A percentile compares a stretch with the other conserved stretches of the same genome.
Evolutionary conservation across 2,888 invertebrate species (phyloP).

Genomic region (Cordilura impudica): DNA sequence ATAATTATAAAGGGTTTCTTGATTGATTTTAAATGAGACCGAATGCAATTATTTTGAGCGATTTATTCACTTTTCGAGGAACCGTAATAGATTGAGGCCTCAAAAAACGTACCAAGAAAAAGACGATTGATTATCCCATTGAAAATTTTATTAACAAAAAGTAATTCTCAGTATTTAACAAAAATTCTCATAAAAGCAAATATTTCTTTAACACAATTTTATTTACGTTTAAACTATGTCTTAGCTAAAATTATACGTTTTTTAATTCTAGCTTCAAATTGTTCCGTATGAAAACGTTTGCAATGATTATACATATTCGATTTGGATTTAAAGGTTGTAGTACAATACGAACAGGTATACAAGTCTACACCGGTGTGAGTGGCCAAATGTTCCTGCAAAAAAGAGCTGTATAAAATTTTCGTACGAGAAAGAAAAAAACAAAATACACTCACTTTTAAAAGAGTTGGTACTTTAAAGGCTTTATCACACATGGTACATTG

Average conservation of each 20-base stretch:
- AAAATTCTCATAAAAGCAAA: too few relatives aligned
- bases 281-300: conserved; percentile 72
- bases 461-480: conserved; percentile 43
- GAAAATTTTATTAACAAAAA: too few relatives aligned
- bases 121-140: too few relatives aligned
- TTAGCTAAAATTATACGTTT: conserved; percentile 21
- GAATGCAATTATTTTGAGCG: too few relatives aligned
- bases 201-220: too few relatives aligned
- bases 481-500: conserved; percentile 61
- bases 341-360: conserved; percentile 73
- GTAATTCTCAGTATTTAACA: too few relatives aligned
- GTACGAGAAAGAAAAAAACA: background rate
- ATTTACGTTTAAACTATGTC: too few relatives aligned
- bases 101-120: too few relatives aligned
- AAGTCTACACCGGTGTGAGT: conserved; percentile 73
- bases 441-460: conserved; percentile 50
- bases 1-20: too few relatives aligned
- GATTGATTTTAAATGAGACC: too few relatives aligned
- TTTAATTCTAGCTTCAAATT: conserved; percentile 69
- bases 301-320: conserved; percentile 74
- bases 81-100: too few relatives aligned
- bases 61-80: too few relatives aligned
- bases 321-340: conserved; percentile 73
- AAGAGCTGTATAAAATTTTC: background rate
- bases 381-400: conserved; percentile 73